Conservation (phyloP, 1,140 invertebrate genomes). For the Polypedilum vanderplanki region DNA sequence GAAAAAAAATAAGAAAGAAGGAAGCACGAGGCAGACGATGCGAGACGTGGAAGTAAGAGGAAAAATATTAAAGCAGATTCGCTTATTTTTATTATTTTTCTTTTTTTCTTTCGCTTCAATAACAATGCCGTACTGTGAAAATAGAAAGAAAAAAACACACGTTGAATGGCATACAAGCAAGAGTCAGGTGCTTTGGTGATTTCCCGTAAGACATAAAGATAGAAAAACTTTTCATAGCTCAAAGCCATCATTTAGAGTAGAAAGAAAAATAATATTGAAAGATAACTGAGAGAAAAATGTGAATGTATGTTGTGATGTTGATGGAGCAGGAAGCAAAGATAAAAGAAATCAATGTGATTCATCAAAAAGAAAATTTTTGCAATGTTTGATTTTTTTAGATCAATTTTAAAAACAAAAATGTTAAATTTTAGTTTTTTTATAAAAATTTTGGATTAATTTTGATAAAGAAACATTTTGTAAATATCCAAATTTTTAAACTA, state of each 20-base stretch:
- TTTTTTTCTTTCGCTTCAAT: not conserved
- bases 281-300: too few species aligned
- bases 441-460: too few species aligned
- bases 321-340: too few species aligned
- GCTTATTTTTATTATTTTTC: conserved; percentile 5
- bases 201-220: conserved; percentile 11
- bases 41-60: not conserved
- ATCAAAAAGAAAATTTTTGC: too few species aligned
- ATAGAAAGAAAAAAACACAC: not conserved
- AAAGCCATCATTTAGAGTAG: not conserved
- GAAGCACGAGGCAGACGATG: not conserved
- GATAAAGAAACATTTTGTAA: too few species aligned
- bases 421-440: too few species aligned
- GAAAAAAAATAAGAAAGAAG: not conserved
- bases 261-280: too few species aligned
- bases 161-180: not conserved
- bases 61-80: conserved; percentile 14
- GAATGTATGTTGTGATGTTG: too few species aligned
- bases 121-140: not conserved
- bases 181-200: conserved; percentile 16
- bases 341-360: too few species aligned
- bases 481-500: too few species aligned
- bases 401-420: too few species aligned
- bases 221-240: conserved; percentile 9
- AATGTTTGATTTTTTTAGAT: too few species aligned